Percentiles rank a stretch among this genome's conserved stretches.
Conservation (phyloP, 1,140 invertebrate genomes). For the Ericerus pela region DNA sequence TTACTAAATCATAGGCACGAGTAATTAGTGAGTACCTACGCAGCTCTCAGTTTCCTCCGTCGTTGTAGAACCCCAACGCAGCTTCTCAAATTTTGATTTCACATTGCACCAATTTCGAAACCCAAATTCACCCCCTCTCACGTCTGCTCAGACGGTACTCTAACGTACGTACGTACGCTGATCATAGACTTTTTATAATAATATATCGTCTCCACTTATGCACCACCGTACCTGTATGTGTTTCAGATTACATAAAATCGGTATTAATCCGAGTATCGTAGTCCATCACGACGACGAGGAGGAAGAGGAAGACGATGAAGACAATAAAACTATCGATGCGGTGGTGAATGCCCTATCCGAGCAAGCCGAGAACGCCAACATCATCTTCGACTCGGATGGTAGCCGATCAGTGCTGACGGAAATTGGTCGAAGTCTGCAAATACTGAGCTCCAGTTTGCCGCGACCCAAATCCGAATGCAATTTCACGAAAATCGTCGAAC, state of each 20-base stretch:
- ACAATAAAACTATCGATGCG: conserved; percentile 78
- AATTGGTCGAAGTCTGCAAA: conserved; percentile 35
- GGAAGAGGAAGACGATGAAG: conserved; percentile 53
- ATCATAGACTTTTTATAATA: too few species aligned
- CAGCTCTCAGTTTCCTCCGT: too few species aligned
- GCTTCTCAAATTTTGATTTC: too few species aligned
- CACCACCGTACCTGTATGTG: too few species aligned
- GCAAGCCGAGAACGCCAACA: conserved; percentile 65
- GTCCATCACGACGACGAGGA: conserved; percentile 64
- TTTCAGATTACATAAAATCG: conserved; percentile 85
- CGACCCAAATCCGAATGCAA: conserved; percentile 70
- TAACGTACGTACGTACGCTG: too few species aligned
- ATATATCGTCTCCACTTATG: too few species aligned
- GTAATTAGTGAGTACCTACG: too few species aligned
- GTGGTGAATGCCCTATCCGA: conserved; percentile 79
- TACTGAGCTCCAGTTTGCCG: conserved; percentile 38
- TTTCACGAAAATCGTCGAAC: conserved; percentile 47
- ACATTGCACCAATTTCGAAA: too few species aligned
- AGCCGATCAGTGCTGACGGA: conserved; percentile 32
- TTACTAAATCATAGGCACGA: too few species aligned
- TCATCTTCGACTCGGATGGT: conserved; percentile 52
- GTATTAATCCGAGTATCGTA: conserved; percentile 93
- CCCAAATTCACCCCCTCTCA: too few species aligned
- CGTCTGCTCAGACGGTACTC: too few species aligned
- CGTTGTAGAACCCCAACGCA: too few species aligned